Percentiles rank a stretch among this genome's conserved stretches.
These are phyloP conservation scores for Timema podura DNA, from an alignment of 2,888 invertebrate species.

Conservation along the genomic window DNA sequence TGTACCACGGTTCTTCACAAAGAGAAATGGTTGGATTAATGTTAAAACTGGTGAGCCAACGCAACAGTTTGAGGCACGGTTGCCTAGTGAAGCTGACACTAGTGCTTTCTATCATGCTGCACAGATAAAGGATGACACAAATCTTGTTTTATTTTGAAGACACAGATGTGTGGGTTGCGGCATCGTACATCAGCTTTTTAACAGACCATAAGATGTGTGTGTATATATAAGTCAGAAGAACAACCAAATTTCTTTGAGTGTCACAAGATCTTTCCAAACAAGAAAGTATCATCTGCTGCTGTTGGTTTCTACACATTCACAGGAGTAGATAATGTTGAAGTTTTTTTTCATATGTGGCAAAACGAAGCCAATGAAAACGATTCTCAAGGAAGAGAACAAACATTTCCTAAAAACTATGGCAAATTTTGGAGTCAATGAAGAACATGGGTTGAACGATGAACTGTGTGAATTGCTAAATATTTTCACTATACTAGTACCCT, in stretches of 20 bases:
- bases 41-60: not conserved
- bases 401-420: not conserved
- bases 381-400: not conserved
- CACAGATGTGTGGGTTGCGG: not conserved
- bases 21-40: not conserved
- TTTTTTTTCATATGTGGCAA: slow-evolving; percentile 1
- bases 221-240: not conserved
- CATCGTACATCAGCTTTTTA: not conserved
- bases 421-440: not conserved
- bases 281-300: slow-evolving; percentile 3
- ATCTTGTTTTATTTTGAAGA: not conserved
- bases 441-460: not conserved
- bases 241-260: slow-evolving; percentile 5
- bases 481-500: not conserved
- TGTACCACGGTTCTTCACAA: too few species aligned
- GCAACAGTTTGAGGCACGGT: not conserved
- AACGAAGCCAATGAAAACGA: not conserved
- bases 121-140: not conserved
- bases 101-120: not conserved
- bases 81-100: not conserved
- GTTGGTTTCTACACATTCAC: not conserved
- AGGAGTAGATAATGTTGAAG: not conserved
- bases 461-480: not conserved
- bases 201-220: not conserved
- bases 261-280: not conserved